Evolutionary conservation across 2,888 invertebrate species (phyloP), one percentile per base, ranked within the genome.

Genomic region (Melanotus villosus): DNA sequence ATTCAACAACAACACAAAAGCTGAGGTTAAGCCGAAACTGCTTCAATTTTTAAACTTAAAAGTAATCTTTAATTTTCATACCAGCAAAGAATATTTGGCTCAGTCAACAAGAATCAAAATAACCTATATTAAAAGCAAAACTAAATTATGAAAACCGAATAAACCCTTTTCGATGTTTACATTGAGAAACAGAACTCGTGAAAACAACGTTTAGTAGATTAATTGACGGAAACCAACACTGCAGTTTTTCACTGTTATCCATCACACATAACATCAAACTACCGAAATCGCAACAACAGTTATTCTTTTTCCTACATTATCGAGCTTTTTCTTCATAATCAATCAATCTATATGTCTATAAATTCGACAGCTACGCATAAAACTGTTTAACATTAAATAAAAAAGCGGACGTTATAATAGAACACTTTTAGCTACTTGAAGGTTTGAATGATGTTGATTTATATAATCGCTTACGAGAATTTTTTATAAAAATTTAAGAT

Each of bases 291-390:
- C 2, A 23, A 45, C 21, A 19, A n/a, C 9, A 21, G 23, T n/a
- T 47, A 26, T 47, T 47, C 47, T 47, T 47, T 12, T 23, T 19
- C 12, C 47, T 18, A 12, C 7, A 26, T 38, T 38, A 38, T 14
- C 26, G 47, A 21, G 21, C n/a, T 21, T 47, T 26, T 14, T 47
- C 23, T 12, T 23, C 7, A 12, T 47, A 47, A 47, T 47, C 47
- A 47, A 47, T 47, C 47, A 47, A 47, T 47, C 23, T n/a, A 14
- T 23, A 21, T 23, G 26, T 47, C 12, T 47, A 47, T 47, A 47
- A 23, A 47, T 23, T 21, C 12, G 47, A 23, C 47, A 47, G 47
- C 26, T 23, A 6, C 47, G 23, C 47, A 47, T 47, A 12, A 47
- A 47, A 23, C 23, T 47, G 47, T 26, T 47, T 21, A 19, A 47